A percentile compares a stretch with the other conserved stretches of the same genome.
These are phyloP conservation scores for Scolopax mira DNA, from an alignment of 2,113 vertebrate genomes.

Conservation along the genomic window DNA sequence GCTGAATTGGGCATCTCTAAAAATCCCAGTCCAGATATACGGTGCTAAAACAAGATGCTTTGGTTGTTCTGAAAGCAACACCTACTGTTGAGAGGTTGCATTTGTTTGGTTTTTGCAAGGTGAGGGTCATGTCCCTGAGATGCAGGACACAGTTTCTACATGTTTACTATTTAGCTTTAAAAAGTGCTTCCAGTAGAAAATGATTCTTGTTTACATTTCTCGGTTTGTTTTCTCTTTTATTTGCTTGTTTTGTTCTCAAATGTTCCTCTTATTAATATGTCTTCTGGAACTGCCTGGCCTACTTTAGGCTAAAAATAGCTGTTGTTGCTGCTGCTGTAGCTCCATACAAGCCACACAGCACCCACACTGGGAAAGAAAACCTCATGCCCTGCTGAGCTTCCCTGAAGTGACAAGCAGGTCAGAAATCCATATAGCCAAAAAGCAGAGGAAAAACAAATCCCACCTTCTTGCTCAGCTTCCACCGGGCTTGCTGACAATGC, in stretches of 20 bases:
- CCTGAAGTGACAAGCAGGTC: not conserved
- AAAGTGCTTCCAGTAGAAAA: not conserved
- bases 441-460: not conserved
- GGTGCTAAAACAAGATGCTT: not conserved
- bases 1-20: not conserved
- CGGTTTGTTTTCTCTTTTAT: not conserved
- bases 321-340: conserved; percentile 15
- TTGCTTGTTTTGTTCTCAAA: conserved; percentile 45
- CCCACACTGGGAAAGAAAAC: not conserved
- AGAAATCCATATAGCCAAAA: not conserved
- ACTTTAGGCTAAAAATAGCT: conserved; percentile 69
- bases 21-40: not conserved
- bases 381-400: not conserved
- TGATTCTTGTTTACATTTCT: not conserved
- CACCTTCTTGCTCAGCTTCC: not conserved
- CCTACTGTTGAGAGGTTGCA: not conserved
- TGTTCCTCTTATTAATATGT: conserved; percentile 43
- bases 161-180: not conserved
- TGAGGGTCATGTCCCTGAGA: not conserved
- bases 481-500: not conserved
- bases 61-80: not conserved
- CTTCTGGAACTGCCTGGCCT: conserved; percentile 45
- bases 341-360: not conserved
- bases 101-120: not conserved
- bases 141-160: not conserved